Evolutionary conservation across 2,888 invertebrate species (phyloP).

Genomic region (Cerastoderma edule): DNA sequence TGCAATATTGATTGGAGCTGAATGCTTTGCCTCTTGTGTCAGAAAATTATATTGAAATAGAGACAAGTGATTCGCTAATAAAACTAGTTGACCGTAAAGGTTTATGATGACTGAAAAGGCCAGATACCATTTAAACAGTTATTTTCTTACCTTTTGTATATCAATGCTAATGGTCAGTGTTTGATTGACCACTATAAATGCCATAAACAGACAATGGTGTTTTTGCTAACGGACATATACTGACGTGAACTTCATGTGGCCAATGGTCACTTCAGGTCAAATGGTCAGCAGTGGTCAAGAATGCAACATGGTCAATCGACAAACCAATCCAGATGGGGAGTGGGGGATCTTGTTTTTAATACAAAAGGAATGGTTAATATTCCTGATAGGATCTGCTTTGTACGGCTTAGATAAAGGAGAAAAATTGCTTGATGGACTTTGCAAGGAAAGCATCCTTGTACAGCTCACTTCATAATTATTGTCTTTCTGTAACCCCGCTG

Average conservation of each 20-base stretch:
- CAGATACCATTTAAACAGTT: neutral
- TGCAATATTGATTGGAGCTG: no score
- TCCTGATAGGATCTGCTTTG: no score
- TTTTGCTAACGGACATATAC: slow-evolving; percentile 47
- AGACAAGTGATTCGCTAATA: neutral
- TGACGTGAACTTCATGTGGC: slow-evolving; percentile 30
- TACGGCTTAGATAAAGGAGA: no score
- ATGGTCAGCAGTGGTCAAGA: slow-evolving; percentile 38
- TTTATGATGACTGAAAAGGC: slow-evolving; percentile 5
- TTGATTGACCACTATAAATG: slow-evolving; percentile 20
- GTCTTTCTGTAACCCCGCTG: no score
- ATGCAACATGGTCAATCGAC: slow-evolving; percentile 15
- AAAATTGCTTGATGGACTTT: no score
- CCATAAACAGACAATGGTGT: slow-evolving; percentile 13
- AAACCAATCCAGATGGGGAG: slow-evolving; percentile 8
- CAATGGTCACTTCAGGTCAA: slow-evolving; percentile 46
- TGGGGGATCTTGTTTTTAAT: no score
- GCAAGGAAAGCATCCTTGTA: no score
- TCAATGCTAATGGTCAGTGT: slow-evolving; percentile 1
- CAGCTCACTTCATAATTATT: no score
- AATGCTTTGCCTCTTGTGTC: no score
- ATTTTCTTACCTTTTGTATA: slow-evolving; percentile 7
- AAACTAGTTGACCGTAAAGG: neutral
- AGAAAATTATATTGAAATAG: no score
- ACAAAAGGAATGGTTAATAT: no score